Conservation (phyloP, 2,113 vertebrate genomes). For the Pachypanchax playfairii region DNA sequence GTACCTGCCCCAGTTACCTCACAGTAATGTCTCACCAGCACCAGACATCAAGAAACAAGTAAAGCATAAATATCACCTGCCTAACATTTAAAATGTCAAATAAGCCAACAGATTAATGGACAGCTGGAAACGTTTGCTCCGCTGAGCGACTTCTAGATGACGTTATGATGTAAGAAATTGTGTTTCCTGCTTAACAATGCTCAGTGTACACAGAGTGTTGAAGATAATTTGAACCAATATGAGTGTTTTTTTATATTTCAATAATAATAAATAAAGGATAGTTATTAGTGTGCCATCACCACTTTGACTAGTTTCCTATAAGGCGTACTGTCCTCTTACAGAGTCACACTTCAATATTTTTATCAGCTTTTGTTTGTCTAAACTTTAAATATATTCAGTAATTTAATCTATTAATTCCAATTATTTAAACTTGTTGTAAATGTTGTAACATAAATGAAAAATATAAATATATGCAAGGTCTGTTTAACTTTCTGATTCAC, state of each 20-base stretch:
- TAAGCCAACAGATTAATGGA: not conserved
- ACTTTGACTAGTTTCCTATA: not conserved
- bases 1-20: slow-evolving; percentile 81
- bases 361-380: not conserved
- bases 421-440: not conserved
- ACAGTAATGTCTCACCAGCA: slow-evolving; percentile 81
- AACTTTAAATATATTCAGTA: no score
- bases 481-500: not conserved
- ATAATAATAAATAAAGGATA: not conserved
- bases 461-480: not conserved
- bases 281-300: slow-evolving; percentile 52
- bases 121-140: not conserved
- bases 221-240: not conserved
- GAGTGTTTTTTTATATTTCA: not conserved
- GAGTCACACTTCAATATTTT: not conserved
- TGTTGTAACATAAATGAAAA: slow-evolving; percentile 17
- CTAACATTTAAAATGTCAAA: slow-evolving; percentile 76
- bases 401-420: no score
- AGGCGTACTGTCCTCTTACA: not conserved
- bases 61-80: slow-evolving; percentile 81
- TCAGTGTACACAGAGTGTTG: slow-evolving; percentile 4
- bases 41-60: slow-evolving; percentile 81
- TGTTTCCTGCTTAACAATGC: not conserved
- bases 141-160: not conserved
- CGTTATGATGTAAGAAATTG: no score